Base-by-base conservation (phyloP, 1,140 invertebrate species). In the Macrocentrus cingulum region DNA sequence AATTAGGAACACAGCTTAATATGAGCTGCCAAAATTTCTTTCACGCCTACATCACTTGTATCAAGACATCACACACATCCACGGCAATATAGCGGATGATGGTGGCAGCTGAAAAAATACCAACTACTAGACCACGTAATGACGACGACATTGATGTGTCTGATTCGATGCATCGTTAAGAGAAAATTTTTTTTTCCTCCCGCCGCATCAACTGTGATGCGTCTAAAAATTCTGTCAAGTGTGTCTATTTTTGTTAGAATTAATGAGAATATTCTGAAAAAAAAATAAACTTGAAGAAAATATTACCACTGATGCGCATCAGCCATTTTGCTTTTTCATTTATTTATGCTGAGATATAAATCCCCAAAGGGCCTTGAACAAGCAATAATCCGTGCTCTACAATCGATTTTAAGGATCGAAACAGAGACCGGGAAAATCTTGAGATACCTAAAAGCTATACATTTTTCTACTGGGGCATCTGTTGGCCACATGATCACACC, bases 41-140 rank as follows among this genome's bases (percentile, higher is more conserved):
- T 29, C 13, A 55, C 56, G 61, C 52, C 56, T 41, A 62, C 61
- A 25, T 18, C n/a, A 22, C 23, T 9, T 41, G 48, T 58, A 58
- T 62, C 55, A 54, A 58, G 45, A 57, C 25, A 8, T 46, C 41
- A 22, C 22, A n/a, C 36, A 5, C 4, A 39, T 39, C 8, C 13
- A n/a, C 36, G 15, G 16, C 50, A 34, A 45, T n/a, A n/a, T n/a
- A n/a, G n/a, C n/a, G n/a, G n/a, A n/a, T n/a, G 44, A 62, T 59
- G 52, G 45, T 36, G 54, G 11, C 61, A 62, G 56, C 61, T 62
- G 61, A 59, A 50, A 56, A 54, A 62, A 62, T 56, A 62, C 20
- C 25, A 22, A 41, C 19, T 23, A 29, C 37, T 46, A 53, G 19
- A 56, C 41, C 15, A 50, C 42, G 52, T 23, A 51, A 42, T n/a